phyloP scores from a whole-genome alignment of 2,113 vertebrate species.

The Herpailurus yagouaroundi region DNA sequence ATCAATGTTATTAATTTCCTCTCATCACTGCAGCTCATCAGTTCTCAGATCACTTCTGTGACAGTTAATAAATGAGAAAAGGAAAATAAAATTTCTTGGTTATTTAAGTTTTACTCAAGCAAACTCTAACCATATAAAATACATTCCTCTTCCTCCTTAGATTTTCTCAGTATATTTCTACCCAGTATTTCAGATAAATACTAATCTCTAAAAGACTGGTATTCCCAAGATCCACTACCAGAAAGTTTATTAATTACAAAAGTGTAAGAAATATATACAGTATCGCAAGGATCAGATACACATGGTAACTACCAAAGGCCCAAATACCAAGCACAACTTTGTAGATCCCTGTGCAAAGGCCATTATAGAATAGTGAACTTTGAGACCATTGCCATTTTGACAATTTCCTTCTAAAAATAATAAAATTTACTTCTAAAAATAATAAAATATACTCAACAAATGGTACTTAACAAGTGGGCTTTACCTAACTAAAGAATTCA shows the following conservation, averaged over 20 bases:
- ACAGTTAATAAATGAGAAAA: slow-evolving; percentile 28
- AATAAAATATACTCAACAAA: neutral
- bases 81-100: slow-evolving; percentile 16
- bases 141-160: neutral
- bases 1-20: slow-evolving; percentile 6
- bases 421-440: neutral
- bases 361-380: neutral
- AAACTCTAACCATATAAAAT: neutral
- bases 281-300: neutral
- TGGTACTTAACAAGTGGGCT: slow-evolving; percentile 20
- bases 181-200: neutral
- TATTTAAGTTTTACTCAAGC: slow-evolving; percentile 43
- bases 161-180: slow-evolving; percentile 26
- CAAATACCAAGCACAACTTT: neutral
- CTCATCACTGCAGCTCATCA: neutral
- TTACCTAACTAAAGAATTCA: slow-evolving; percentile 38
- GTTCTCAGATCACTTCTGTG: slow-evolving; percentile 9
- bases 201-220: neutral
- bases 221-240: slow-evolving; percentile 8
- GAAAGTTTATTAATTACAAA: slow-evolving; percentile 4
- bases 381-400: neutral
- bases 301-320: neutral
- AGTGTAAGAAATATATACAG: neutral
- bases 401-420: neutral
- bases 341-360: neutral